A percentile compares a stretch with the other conserved stretches of the same genome.
These are phyloP conservation scores for Candidula unifasciata DNA, from an alignment of 2,888 invertebrate species.

Conservation along the genomic window DNA sequence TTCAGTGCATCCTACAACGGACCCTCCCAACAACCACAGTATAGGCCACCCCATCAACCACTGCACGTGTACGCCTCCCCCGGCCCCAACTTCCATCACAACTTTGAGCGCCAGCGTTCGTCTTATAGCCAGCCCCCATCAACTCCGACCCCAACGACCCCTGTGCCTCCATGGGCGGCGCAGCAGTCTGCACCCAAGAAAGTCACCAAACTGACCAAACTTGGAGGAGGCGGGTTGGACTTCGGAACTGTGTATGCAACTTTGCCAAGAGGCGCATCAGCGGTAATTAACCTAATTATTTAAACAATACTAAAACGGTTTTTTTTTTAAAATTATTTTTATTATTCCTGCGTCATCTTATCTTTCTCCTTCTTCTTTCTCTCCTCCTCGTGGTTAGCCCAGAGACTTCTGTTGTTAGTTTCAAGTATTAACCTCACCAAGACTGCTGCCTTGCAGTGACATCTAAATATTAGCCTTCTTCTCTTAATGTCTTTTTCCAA, in stretches of 20 bases:
- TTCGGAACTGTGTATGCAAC: constrained; percentile 52
- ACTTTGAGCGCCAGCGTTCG: constrained; percentile 44
- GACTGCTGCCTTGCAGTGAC: too few relatives aligned
- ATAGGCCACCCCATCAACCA: constrained; percentile 43
- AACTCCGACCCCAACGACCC: constrained; percentile 58
- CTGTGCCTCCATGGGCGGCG: constrained; percentile 56
- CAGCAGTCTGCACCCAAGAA: constrained; percentile 61
- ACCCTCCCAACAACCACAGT: constrained; percentile 6
- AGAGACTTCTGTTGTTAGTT: too few relatives aligned
- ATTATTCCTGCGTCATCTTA: background rate
- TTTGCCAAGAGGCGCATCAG: constrained; percentile 45
- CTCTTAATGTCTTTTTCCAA: too few relatives aligned
- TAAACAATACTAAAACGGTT: background rate
- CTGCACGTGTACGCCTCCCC: constrained; percentile 51
- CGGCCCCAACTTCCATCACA: constrained; percentile 53
- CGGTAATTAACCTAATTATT: constrained; percentile 42
- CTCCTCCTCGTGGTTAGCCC: too few relatives aligned
- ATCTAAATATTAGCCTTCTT: too few relatives aligned
- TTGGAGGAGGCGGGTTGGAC: constrained; percentile 66
- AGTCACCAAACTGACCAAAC: constrained; percentile 64
- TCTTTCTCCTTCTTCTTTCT: background rate
- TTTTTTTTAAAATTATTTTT: too few relatives aligned
- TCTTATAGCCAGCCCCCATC: constrained; percentile 56
- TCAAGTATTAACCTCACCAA: too few relatives aligned
- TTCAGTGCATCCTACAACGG: constrained; percentile 14